phyloP scores from a whole-genome alignment of 2,113 vertebrate genomes.

The Rhinolophus sinicus region DNA sequence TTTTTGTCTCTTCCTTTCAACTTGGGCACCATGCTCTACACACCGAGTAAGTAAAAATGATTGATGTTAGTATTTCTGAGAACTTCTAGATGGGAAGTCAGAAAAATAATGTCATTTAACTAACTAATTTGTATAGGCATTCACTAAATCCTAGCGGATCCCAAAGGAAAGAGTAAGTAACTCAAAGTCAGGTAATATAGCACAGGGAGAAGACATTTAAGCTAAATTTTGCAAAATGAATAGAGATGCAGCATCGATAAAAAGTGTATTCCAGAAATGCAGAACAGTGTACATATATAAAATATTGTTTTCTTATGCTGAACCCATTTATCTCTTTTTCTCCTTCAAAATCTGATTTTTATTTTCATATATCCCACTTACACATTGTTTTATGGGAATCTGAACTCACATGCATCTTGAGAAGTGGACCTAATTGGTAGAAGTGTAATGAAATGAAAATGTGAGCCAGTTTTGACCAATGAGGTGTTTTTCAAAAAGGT shows the following conservation, averaged over 20 bases:
- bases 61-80: not conserved
- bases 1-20: not conserved
- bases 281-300: not conserved
- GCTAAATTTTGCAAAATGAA: slow-evolving; percentile 13
- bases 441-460: slow-evolving; percentile 32
- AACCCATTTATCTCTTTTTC: not conserved
- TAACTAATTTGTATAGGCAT: not conserved
- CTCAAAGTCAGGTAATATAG: not conserved
- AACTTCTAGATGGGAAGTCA: not conserved
- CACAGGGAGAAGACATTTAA: not conserved
- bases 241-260: not conserved
- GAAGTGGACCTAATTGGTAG: not conserved
- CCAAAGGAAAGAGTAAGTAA: not conserved
- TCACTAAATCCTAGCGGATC: not conserved
- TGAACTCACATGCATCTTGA: not conserved
- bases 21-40: not conserved
- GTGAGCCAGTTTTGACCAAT: not conserved
- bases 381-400: not conserved
- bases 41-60: not conserved
- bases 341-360: not conserved
- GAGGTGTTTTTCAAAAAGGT: not conserved
- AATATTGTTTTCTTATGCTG: not conserved
- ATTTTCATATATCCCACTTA: not conserved
- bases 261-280: not conserved
- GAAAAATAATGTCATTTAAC: not conserved